Percentiles rank a stretch among this genome's conserved stretches.
These are phyloP conservation scores for Cynaeus angustus DNA, from an alignment of 2,888 invertebrate species.

Conservation along the genomic window DNA sequence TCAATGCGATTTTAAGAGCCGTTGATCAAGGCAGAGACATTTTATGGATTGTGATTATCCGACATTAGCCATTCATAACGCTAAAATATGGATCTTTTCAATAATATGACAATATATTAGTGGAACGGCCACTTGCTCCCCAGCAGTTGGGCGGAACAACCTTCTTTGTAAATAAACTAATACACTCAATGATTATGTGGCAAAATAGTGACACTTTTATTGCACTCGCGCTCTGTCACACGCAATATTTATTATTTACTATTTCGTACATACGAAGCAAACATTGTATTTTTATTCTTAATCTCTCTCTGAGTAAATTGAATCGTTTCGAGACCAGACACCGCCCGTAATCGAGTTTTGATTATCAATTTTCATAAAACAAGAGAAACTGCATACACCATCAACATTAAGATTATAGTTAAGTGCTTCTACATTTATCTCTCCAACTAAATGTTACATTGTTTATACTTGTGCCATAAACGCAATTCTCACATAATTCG, in stretches of 20 bases:
- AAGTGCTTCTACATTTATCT: slow-evolving; percentile 34
- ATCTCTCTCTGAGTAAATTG: slow-evolving; percentile 18
- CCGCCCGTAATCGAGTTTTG: slow-evolving; percentile 3
- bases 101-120: slow-evolving; percentile 53
- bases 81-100: slow-evolving; percentile 52
- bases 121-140: slow-evolving; percentile 51
- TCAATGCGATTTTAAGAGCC: slow-evolving; percentile 47
- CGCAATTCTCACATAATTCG: slow-evolving; percentile 34
- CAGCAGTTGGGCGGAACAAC: slow-evolving; percentile 50
- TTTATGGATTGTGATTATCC: slow-evolving; percentile 49
- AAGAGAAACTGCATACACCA: slow-evolving; percentile 7
- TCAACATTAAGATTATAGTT: slow-evolving; percentile 28
- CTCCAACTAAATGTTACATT: slow-evolving; percentile 21
- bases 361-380: background rate
- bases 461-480: slow-evolving; percentile 22
- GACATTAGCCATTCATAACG: slow-evolving; percentile 51
- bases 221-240: slow-evolving; percentile 45
- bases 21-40: slow-evolving; percentile 47
- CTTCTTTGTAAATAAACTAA: slow-evolving; percentile 49
- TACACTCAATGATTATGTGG: slow-evolving; percentile 54
- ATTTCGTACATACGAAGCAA: slow-evolving; percentile 36
- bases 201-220: slow-evolving; percentile 54
- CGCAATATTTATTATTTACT: slow-evolving; percentile 39
- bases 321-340: slow-evolving; percentile 13
- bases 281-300: slow-evolving; percentile 11